Evolutionary conservation across 2,888 invertebrate genomes (phyloP).

Genomic region (Cephus runcator): DNA sequence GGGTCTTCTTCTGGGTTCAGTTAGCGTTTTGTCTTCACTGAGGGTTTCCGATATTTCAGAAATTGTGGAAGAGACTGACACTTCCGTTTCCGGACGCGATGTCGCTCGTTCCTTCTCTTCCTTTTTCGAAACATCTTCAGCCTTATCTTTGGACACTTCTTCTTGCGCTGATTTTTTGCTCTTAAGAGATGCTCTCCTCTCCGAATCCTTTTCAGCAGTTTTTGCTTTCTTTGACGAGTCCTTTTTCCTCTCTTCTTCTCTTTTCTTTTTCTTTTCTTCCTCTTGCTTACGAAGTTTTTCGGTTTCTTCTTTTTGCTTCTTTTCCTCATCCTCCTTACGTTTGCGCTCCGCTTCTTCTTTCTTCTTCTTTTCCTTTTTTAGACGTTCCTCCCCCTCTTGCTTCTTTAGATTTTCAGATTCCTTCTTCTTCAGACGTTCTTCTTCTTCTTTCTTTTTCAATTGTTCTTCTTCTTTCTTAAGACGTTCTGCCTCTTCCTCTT

Average conservation of each 20-base stretch:
- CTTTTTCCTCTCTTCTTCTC: slow-evolving; percentile 12
- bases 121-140: slow-evolving; percentile 10
- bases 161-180: slow-evolving; percentile 16
- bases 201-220: slow-evolving; percentile 10
- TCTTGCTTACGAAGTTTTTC: slow-evolving; percentile 30
- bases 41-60: slow-evolving; percentile 17
- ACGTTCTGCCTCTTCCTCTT: slow-evolving; percentile 39
- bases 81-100: slow-evolving; percentile 1
- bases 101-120: slow-evolving; percentile 11
- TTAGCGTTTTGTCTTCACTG: slow-evolving; percentile 17
- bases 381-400: slow-evolving; percentile 31
- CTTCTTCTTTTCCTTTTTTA: slow-evolving; percentile 24
- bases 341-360: slow-evolving; percentile 14
- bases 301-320: slow-evolving; percentile 32
- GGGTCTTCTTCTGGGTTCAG: slow-evolving; percentile 13
- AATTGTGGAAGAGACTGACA: slow-evolving; percentile 1
- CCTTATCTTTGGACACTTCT: slow-evolving; percentile 6
- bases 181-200: not conserved
- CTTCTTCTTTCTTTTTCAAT: slow-evolving; percentile 24
- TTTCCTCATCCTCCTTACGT: slow-evolving; percentile 31
- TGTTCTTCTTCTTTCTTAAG: slow-evolving; percentile 22
- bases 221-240: slow-evolving; percentile 24
- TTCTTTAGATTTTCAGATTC: slow-evolving; percentile 29
- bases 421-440: slow-evolving; percentile 46
- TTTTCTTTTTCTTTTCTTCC: slow-evolving; percentile 30